Evolutionary conservation across 2,113 vertebrate genomes (phyloP), one percentile per base, ranked within the genome.

Genomic region (Siphamia tubifer): DNA sequence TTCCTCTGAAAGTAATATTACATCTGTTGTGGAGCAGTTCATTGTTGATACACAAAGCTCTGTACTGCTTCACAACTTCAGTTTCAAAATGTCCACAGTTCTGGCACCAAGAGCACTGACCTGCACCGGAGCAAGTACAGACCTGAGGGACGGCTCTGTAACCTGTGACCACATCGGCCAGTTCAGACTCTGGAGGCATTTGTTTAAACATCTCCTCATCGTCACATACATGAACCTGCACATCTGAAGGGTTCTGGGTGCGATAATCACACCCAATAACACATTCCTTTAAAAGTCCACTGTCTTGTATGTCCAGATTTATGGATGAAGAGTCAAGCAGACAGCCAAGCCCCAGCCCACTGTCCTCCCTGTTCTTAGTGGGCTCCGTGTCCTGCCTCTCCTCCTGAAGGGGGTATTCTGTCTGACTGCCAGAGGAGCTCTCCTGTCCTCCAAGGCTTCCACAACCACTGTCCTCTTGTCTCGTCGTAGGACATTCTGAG

Each of bases 391-490:
- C 24, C 11, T 35, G 52, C 67, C 38, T 66, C 6, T 82, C 31
- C 2, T 83, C 68, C 52, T 57, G 58, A 7, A 70, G 40, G 4
- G 81, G 77, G 31, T 70, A 80, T 42, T 75, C 68, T 6, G 70
- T 55, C 35, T 61, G 74, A 51, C 49, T 57, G 28, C 74, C 60
- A 2, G 47, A 61, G n/a, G 71, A 74, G 68, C 71, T 74, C 16
- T 90, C 91, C 3, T 77, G 30, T 38, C 54, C 87, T 6, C 79
- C 87, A 21, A 91, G 56, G 64, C 92, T 92, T 21, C 77, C 90
- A 45, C 77, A 92, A 16, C 91, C 92, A 4, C 92, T 94, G 75
- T 94, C 92, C 3, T 90, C 91, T 34, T 80, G 86, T 48, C 32
- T 77, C 4, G 0, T 28, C 2, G 54, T 36, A 21, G 49, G 13